phyloP scores from a whole-genome alignment of 2,888 invertebrate species.

The Eupeodes luniger region DNA sequence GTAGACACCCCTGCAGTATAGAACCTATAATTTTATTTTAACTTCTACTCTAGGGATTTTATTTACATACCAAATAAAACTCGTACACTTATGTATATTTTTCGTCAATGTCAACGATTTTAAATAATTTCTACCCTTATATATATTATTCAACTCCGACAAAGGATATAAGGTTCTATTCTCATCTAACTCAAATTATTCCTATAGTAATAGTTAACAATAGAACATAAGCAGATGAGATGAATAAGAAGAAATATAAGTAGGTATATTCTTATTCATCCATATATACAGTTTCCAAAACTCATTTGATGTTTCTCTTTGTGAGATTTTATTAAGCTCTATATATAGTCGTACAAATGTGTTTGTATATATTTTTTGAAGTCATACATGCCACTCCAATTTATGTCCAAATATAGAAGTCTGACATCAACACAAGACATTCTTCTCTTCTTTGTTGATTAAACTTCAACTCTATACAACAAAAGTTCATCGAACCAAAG shows the following conservation, averaged over 20 bases:
- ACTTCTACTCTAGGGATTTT: too few relatives aligned
- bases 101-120: background rate
- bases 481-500: constrained; percentile 47
- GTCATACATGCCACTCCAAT: constrained; percentile 22
- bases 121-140: background rate
- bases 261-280: background rate
- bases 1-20: too few relatives aligned
- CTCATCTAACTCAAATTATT: background rate
- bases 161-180: background rate
- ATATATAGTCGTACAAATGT: background rate
- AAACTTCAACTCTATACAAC: constrained; percentile 27
- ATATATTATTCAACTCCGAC: background rate
- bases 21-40: too few relatives aligned
- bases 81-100: background rate
- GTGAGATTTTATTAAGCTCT: constrained; percentile 7
- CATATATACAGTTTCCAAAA: background rate
- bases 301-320: constrained; percentile 34
- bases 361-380: background rate
- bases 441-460: constrained; percentile 38
- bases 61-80: too few relatives aligned
- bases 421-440: constrained; percentile 32
- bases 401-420: constrained; percentile 27
- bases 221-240: background rate
- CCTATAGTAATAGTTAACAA: constrained; percentile 3
- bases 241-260: background rate